Conservation (phyloP, 2,797 vertebrate genomes). For the Myotis daubentonii region DNA sequence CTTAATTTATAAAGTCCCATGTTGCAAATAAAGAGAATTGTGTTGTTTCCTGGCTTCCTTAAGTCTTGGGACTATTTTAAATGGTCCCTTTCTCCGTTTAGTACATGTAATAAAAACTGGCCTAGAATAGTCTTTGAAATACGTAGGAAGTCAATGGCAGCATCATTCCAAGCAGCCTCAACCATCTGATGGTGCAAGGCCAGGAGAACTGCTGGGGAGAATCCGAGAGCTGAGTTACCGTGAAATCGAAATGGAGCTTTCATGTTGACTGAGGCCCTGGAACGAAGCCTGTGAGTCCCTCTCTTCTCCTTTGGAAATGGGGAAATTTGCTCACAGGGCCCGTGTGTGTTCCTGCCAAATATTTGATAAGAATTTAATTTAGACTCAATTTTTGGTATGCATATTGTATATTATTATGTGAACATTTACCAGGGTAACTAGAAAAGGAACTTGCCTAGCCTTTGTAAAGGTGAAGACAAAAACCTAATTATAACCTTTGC, state of each 20-base stretch:
- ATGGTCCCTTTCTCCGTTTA: not conserved
- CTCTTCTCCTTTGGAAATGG: not conserved
- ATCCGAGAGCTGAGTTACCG: accelerated
- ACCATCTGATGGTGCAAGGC: not conserved
- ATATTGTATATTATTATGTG: not conserved
- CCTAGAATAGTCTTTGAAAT: not conserved
- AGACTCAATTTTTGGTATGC: not conserved
- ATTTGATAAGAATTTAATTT: slow-evolving; percentile 27
- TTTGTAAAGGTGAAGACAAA: not conserved
- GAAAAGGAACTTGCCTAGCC: not conserved
- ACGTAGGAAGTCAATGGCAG: not conserved
- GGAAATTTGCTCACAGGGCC: not conserved
- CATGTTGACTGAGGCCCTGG: not conserved
- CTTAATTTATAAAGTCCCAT: not conserved
- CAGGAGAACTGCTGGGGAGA: not conserved
- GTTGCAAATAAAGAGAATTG: not conserved
- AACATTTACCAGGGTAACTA: not conserved
- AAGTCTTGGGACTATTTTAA: not conserved
- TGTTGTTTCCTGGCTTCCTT: not conserved
- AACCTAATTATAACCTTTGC: not conserved
- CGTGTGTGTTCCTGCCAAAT: not conserved
- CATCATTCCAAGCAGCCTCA: not conserved
- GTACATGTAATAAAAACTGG: not conserved
- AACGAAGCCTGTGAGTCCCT: not conserved
- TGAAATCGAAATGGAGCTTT: not conserved